These are phyloP conservation scores for Drosophila emarginata DNA, from an alignment of 2,888 invertebrate genomes.

Conservation along the genomic window DNA sequence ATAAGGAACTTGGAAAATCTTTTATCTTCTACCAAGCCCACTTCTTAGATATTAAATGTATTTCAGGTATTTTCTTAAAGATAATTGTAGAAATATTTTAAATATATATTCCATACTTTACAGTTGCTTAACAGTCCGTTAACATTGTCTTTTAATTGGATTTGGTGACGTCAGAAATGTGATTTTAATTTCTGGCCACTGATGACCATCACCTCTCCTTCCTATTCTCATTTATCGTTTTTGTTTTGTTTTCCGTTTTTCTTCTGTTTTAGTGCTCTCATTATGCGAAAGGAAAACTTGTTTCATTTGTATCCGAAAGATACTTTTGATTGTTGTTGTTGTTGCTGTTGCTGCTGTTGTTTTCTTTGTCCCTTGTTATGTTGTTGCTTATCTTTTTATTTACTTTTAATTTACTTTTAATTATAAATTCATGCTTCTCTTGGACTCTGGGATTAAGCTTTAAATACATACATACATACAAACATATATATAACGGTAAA, in stretches of 20 bases:
- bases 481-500: constrained; percentile 68
- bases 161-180: not conserved
- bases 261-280: not conserved
- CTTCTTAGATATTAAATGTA: no score
- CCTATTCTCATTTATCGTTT: not conserved
- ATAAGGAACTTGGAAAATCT: no score
- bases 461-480: constrained; percentile 51
- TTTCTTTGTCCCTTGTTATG: constrained; percentile 20
- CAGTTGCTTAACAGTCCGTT: not conserved
- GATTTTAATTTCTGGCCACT: not conserved
- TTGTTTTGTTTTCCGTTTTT: not conserved
- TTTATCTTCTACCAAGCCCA: no score
- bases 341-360: constrained; percentile 4
- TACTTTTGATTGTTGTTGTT: constrained; percentile 19
- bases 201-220: not conserved
- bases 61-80: no score
- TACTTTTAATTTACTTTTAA: constrained; percentile 78
- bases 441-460: constrained; percentile 72
- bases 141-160: not conserved
- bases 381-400: constrained; percentile 62
- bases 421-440: constrained; percentile 75
- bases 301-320: constrained; percentile 20
- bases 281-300: constrained; percentile 8
- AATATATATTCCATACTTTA: no score
- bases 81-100: no score